Conservation (phyloP, 2,888 invertebrate genomes). For the Opisthograptis luteolata region DNA sequence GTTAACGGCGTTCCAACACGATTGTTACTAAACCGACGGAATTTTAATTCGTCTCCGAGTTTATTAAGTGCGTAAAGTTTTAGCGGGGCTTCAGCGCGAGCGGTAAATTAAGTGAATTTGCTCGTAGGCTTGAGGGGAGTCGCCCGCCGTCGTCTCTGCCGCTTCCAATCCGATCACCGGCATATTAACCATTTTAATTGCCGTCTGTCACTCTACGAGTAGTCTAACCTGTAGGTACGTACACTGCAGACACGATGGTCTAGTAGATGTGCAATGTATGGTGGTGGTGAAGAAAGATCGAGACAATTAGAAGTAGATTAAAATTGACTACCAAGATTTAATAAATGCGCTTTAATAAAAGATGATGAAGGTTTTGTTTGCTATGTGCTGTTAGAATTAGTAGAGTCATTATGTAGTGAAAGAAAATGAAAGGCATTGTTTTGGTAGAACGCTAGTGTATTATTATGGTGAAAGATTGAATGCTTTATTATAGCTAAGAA, state of each 20-base stretch:
- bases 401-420: too few species aligned
- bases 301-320: too few species aligned
- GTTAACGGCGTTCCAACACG: constrained; percentile 75
- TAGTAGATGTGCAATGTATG: too few species aligned
- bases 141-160: constrained; percentile 40
- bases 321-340: too few species aligned
- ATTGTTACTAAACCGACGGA: constrained; percentile 79
- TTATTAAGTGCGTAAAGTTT: constrained; percentile 84
- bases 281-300: too few species aligned
- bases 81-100: constrained; percentile 64
- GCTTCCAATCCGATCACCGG: constrained; percentile 65
- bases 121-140: constrained; percentile 56
- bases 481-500: too few species aligned
- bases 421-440: too few species aligned
- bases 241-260: constrained; percentile 16
- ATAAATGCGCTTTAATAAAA: too few species aligned
- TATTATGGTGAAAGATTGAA: too few species aligned
- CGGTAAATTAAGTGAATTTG: constrained; percentile 78
- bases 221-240: constrained; percentile 6
- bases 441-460: too few species aligned
- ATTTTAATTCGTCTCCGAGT: constrained; percentile 80
- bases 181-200: constrained; percentile 63
- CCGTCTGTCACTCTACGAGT: constrained; percentile 36
- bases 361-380: too few species aligned
- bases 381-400: too few species aligned